Evolutionary conservation across 2,888 invertebrate genomes (phyloP).

Genomic region (Melangyna quadrimaculata): DNA sequence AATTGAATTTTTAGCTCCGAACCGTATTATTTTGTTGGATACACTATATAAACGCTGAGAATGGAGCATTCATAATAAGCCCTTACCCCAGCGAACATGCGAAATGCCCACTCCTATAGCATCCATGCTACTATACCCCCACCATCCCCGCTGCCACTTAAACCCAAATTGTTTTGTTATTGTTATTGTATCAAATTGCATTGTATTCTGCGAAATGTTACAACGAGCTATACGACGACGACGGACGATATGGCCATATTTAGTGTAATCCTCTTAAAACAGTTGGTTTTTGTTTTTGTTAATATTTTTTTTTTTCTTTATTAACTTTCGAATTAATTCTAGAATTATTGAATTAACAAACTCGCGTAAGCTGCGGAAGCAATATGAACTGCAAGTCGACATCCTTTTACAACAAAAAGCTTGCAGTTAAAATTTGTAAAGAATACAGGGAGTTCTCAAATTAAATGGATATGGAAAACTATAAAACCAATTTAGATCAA

Average conservation of each 20-base stretch:
- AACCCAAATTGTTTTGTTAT: conserved; percentile 61
- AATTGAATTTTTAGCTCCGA: conserved; percentile 76
- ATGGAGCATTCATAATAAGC: conserved; percentile 36
- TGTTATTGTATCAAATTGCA: conserved; percentile 36
- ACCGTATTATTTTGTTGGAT: conserved; percentile 37
- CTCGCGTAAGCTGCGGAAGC: conserved; percentile 48
- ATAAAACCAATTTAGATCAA: no score
- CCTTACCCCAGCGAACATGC: conserved; percentile 9
- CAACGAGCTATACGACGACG: neutral
- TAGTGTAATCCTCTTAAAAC: conserved; percentile 61
- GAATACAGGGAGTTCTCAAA: neutral
- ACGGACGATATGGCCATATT: conserved; percentile 11
- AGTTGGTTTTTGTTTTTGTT: conserved; percentile 23
- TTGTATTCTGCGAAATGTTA: neutral
- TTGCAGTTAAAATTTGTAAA: neutral
- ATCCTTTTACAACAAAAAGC: neutral
- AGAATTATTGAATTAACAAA: conserved; percentile 63
- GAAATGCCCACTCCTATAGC: neutral
- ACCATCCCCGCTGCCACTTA: neutral
- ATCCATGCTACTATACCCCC: neutral
- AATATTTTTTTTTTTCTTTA: conserved; percentile 17
- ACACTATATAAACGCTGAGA: neutral
- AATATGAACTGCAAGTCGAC: neutral
- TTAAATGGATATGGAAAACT: neutral
- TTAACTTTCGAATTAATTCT: conserved; percentile 52